A percentile compares a stretch with the other conserved stretches of the same genome.
phyloP scores from a whole-genome alignment of 2,113 vertebrate genomes.

The Ovis aries region ARS-UI_Ramb_v3.0 NC_056067.1:10584001-10584500 shows the following conservation, averaged over 20 bases:
- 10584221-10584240: accelerated
- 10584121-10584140: not conserved
- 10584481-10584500: not conserved
- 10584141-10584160: accelerated
- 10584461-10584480: not conserved
- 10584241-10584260: accelerated
- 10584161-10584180: accelerated
- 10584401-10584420: not conserved
- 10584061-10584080: not conserved
- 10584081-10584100: accelerated
- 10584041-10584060: not conserved
- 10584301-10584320: not conserved
- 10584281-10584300: not conserved
- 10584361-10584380: not conserved
- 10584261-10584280: not conserved
- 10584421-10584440: not conserved
- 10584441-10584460: not conserved
- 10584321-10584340: not conserved
- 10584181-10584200: not conserved
- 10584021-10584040: not conserved
- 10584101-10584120: not conserved
- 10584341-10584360: not conserved
- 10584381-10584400: not conserved
- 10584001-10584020: not conserved
- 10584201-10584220: not conserved